A percentile compares a stretch with the other conserved stretches of the same genome.
Evolutionary conservation across 2,888 invertebrate species (phyloP).

Genomic region (Mesodorylaimus sp.): DNA sequence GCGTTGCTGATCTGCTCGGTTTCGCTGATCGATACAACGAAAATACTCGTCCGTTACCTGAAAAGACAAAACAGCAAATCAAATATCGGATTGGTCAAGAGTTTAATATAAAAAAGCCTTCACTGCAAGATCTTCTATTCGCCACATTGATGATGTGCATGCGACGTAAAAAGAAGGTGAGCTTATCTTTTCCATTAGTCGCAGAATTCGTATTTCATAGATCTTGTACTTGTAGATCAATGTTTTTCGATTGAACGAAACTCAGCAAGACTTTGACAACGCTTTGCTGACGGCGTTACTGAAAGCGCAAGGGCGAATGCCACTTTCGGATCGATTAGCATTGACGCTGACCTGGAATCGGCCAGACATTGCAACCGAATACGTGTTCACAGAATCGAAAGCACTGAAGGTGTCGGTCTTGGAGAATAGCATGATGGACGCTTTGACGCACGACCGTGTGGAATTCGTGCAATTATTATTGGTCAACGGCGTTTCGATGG

Average conservation of each 20-base stretch:
- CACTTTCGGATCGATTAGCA: slow-evolving; percentile 64
- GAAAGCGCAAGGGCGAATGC: slow-evolving; percentile 43
- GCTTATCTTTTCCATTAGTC: no score
- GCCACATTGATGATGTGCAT: no score
- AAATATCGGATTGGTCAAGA: no score
- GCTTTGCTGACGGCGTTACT: slow-evolving; percentile 87
- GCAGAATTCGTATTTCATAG: no score
- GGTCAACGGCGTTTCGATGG: slow-evolving; percentile 94
- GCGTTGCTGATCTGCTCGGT: slow-evolving; percentile 82
- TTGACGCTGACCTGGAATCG: slow-evolving; percentile 91
- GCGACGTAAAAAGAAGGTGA: no score
- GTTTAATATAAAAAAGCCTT: no score
- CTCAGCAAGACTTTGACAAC: slow-evolving; percentile 76
- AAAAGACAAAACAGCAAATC: no score
- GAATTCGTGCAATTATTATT: slow-evolving; percentile 90
- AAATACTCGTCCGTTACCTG: no score
- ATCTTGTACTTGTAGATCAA: no score
- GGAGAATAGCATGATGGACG: slow-evolving; percentile 98
- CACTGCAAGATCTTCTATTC: no score
- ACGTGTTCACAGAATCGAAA: no score
- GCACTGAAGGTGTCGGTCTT: no score
- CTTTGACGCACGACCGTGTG: slow-evolving; percentile 73
- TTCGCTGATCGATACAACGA: slow-evolving; percentile 63
- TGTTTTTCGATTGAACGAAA: slow-evolving; percentile 70
- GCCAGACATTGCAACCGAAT: slow-evolving; percentile 86